Conservation (phyloP, 1,140 invertebrate species). For the Cepaea nemoralis region DNA sequence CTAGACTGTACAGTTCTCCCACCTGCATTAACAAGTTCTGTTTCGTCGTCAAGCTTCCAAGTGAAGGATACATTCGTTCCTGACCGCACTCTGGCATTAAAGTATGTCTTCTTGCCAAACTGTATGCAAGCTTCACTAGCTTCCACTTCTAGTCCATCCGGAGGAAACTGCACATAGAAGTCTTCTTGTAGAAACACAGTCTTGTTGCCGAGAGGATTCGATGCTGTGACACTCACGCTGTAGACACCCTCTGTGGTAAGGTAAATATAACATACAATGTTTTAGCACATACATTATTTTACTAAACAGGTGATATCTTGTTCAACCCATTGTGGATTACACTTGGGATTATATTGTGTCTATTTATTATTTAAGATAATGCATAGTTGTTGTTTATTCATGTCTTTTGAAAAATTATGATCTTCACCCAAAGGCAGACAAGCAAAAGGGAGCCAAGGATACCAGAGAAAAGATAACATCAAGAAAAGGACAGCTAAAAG, state of each 20-base stretch:
- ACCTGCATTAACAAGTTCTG: conserved; percentile 30
- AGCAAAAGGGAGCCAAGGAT: too few species aligned
- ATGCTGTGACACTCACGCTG: conserved; percentile 55
- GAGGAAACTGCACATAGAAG: conserved; percentile 57
- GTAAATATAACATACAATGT: conserved; percentile 1
- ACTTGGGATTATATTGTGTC: too few species aligned
- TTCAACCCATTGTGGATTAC: too few species aligned
- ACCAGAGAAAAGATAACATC: too few species aligned
- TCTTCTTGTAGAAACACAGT: conserved; percentile 43
- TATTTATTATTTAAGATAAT: too few species aligned
- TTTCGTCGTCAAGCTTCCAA: conserved; percentile 54
- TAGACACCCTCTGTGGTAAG: conserved; percentile 63
- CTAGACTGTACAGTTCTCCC: too few species aligned
- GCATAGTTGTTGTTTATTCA: too few species aligned
- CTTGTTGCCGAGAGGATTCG: conserved; percentile 54
- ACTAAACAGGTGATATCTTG: too few species aligned
- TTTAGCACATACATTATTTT: neutral
- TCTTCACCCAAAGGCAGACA: too few species aligned
- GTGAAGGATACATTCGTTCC: conserved; percentile 58
- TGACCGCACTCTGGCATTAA: conserved; percentile 38
- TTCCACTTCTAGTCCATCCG: conserved; percentile 20
- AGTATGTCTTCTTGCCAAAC: conserved; percentile 47
- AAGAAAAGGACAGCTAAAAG: too few species aligned
- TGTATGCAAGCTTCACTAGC: conserved; percentile 31
- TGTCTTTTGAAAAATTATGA: too few species aligned